phyloP scores from a whole-genome alignment of 2,888 invertebrate genomes.

The Chloromyia formosa region DNA sequence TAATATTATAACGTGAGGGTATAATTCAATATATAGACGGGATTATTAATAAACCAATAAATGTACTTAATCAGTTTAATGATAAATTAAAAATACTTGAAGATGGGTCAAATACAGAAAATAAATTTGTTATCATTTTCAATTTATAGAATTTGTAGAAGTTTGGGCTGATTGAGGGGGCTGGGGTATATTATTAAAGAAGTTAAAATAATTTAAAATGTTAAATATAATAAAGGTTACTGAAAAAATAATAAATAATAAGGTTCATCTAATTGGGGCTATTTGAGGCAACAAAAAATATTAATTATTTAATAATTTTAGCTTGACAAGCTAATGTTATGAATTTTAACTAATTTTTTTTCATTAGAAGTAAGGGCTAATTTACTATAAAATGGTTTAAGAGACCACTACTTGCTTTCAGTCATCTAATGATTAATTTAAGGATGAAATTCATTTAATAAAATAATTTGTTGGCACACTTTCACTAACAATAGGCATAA shows the following conservation, averaged over 20 bases:
- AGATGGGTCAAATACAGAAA: conserved; percentile 74
- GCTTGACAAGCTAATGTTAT: conserved; percentile 74
- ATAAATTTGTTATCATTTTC: conserved; percentile 76
- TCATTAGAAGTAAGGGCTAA: conserved; percentile 72
- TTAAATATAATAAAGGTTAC: conserved; percentile 66
- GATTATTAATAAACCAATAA: conserved; percentile 66
- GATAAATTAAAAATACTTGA: conserved; percentile 66
- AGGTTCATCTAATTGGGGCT: conserved; percentile 69
- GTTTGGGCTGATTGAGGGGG: conserved; percentile 56
- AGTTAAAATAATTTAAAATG: conserved; percentile 67
- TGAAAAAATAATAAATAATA: conserved; percentile 62
- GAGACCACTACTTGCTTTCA: conserved; percentile 76
- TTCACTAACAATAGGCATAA: conserved; percentile 80
- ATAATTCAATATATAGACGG: conserved; percentile 68
- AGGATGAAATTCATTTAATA: conserved; percentile 67
- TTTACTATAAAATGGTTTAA: conserved; percentile 74
- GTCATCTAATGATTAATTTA: conserved; percentile 68
- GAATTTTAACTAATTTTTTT: conserved; percentile 66
- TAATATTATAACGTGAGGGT: conserved; percentile 66
- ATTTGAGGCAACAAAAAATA: conserved; percentile 77
- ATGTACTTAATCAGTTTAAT: conserved; percentile 70
- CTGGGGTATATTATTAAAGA: conserved; percentile 57
- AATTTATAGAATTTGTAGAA: conserved; percentile 59
- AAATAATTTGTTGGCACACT: conserved; percentile 67
- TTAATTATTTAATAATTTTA: conserved; percentile 69